phyloP scores from a whole-genome alignment of 2,888 invertebrate genomes.

The Chloromyia formosa region DNA sequence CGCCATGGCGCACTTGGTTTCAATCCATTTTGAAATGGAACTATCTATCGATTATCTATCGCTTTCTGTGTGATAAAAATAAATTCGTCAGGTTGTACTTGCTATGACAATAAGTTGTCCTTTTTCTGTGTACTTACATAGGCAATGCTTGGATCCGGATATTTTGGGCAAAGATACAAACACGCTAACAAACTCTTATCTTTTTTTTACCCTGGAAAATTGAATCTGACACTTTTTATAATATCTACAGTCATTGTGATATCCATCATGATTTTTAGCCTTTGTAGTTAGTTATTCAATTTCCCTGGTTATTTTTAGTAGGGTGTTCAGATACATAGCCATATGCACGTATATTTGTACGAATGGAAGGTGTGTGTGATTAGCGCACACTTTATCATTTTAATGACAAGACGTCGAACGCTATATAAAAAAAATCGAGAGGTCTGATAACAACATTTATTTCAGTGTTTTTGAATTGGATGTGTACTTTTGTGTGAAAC shows the following conservation, averaged over 20 bases:
- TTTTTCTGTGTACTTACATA: not conserved
- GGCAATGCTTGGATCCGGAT: too few relatives aligned
- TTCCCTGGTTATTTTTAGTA: too few relatives aligned
- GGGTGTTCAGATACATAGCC: not conserved
- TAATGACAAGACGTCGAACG: not conserved
- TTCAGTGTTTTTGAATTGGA: not conserved
- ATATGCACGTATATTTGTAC: not conserved
- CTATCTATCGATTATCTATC: not conserved
- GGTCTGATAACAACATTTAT: not conserved
- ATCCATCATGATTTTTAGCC: not conserved
- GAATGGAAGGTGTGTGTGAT: conserved; percentile 15
- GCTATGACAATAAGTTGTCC: not conserved
- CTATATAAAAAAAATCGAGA: too few relatives aligned
- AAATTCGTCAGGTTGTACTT: not conserved
- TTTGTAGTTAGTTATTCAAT: not conserved
- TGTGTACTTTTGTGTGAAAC: not conserved
- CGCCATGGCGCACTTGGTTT: too few relatives aligned
- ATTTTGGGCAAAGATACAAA: too few relatives aligned
- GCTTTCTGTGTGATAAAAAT: not conserved
- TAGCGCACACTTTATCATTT: not conserved
- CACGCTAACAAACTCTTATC: too few relatives aligned
- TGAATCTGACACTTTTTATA: too few relatives aligned
- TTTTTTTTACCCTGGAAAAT: too few relatives aligned
- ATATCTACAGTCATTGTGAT: conserved; percentile 22
- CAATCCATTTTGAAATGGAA: conserved; percentile 17